Conservation (phyloP, 2,113 vertebrate species). For the Chaetodon trifascialis region DNA sequence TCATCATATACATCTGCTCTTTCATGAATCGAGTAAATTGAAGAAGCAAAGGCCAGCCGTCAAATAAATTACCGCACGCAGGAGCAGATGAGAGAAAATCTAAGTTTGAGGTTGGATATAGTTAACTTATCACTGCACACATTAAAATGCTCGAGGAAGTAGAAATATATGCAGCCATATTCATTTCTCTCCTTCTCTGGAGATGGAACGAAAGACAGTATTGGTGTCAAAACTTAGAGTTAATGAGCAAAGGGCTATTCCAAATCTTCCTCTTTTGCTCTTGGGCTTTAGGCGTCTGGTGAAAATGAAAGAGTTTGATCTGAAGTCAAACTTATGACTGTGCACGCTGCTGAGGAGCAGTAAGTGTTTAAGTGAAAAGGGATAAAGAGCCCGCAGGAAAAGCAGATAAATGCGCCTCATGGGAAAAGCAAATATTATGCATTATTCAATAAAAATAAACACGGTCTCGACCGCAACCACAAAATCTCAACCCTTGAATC, state of each 20-base stretch:
- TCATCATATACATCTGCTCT: neutral
- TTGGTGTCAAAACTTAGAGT: slow-evolving; percentile 30
- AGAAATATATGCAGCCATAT: slow-evolving; percentile 22
- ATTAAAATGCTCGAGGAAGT: slow-evolving; percentile 28
- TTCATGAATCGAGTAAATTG: neutral
- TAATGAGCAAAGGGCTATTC: slow-evolving; percentile 47
- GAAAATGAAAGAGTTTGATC: slow-evolving; percentile 15
- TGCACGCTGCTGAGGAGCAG: neutral
- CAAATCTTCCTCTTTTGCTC: slow-evolving; percentile 21
- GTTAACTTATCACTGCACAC: slow-evolving; percentile 34
- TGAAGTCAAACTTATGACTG: slow-evolving; percentile 13
- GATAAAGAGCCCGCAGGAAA: neutral
- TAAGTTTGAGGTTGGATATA: slow-evolving; percentile 29
- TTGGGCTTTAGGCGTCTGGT: slow-evolving; percentile 12
- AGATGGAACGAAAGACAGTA: slow-evolving; percentile 15
- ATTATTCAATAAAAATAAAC: slow-evolving; percentile 13
- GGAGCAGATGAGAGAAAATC: slow-evolving; percentile 26
- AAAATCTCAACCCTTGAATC: neutral
- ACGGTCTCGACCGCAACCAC: neutral
- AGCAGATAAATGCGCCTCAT: neutral
- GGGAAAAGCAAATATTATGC: slow-evolving; percentile 12
- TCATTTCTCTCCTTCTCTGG: neutral
- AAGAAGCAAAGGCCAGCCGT: neutral
- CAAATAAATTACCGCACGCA: neutral
- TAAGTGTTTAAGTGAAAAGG: neutral